Evolutionary conservation across 2,113 vertebrate genomes (phyloP), one percentile per base, ranked within the genome.

Genomic region (Mustela lutreola): DNA sequence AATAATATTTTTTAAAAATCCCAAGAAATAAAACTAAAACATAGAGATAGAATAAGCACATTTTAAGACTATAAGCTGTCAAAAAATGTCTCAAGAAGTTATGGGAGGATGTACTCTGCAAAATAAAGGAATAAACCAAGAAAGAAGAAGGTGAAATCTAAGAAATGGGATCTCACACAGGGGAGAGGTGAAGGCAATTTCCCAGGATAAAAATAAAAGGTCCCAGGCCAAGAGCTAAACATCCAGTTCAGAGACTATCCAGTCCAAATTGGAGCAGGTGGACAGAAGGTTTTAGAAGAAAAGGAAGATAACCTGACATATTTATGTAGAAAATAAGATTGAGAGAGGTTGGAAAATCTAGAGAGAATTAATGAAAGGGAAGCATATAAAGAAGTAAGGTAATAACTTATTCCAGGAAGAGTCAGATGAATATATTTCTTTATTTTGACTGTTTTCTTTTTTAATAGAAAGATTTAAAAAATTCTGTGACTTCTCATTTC

Each of bases 381-480:
- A 76, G 19, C 19, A 58, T 85, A 42, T 48, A 65, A 70, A 65
- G 80, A 87, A 92, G 86, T 86, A 19, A 89, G 39, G 71, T 18
- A 86, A 76, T 93, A 86, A 76, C 67, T 96, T 89, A 92, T 21
- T 86, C 45, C 24, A 93, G 58, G 48, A 82, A 73, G 36, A 36
- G 36, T 36, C 36, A 36, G 36, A 76, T 48, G 42, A 78, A 83
- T 63, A 26, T 4, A 53, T 39, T 36, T 82, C 22, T 76, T 63
- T 53, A 42, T 48, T 86, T 79, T 91, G 48, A 95, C 12, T 62
- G 22, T 50, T 78, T 78, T 36, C 39, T n/a, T 26, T 50, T 65
- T 91, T 91, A 9, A 60, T 16, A 33, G 45, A 67, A 45, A 48
- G 18, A 79, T 60, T 70, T 86, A 14, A 19, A 81, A 92, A 87